Percentiles rank a stretch among this genome's conserved stretches.
phyloP scores from a whole-genome alignment of 2,888 invertebrate genomes.

The Spatulosminthurus flaviceps region DNA sequence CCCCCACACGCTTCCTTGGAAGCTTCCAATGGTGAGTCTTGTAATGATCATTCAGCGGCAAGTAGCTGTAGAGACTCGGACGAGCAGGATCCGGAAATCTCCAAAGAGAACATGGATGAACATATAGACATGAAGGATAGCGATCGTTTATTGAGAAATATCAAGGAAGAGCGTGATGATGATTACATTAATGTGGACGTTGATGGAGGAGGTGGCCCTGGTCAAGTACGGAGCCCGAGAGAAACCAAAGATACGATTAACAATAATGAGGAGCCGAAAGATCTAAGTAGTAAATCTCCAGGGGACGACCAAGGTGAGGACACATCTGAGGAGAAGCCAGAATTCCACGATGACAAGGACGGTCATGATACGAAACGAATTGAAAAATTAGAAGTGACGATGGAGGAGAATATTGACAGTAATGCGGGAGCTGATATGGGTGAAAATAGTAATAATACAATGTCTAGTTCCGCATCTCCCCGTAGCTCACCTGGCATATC shows the following conservation, averaged over 20 bases:
- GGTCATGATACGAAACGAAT: background rate
- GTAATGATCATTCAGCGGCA: constrained; percentile 51
- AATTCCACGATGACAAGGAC: background rate
- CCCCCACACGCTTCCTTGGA: constrained; percentile 2
- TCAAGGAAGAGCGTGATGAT: constrained; percentile 66
- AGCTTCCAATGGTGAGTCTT: constrained; percentile 46
- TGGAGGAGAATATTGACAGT: constrained; percentile 31
- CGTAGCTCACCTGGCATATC: constrained; percentile 60
- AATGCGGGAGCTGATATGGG: constrained; percentile 26
- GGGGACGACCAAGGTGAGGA: constrained; percentile 53
- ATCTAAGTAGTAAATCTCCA: constrained; percentile 61
- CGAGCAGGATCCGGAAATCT: constrained; percentile 50
- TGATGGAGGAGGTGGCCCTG: constrained; percentile 44
- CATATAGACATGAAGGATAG: constrained; percentile 52
- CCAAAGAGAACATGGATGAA: constrained; percentile 35
- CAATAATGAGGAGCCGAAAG: constrained; percentile 60
- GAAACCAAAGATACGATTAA: constrained; percentile 42
- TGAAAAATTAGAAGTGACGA: constrained; percentile 1
- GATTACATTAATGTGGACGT: constrained; percentile 58
- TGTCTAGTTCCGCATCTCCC: constrained; percentile 59
- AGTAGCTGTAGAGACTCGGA: constrained; percentile 49
- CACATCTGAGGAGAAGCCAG: constrained; percentile 22
- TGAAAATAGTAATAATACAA: constrained; percentile 51
- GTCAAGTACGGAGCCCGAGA: constrained; percentile 1
- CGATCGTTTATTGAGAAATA: constrained; percentile 66